Evolutionary conservation across 2,113 vertebrate genomes (phyloP).

Genomic region (Salvelinus namaycush): DNA sequence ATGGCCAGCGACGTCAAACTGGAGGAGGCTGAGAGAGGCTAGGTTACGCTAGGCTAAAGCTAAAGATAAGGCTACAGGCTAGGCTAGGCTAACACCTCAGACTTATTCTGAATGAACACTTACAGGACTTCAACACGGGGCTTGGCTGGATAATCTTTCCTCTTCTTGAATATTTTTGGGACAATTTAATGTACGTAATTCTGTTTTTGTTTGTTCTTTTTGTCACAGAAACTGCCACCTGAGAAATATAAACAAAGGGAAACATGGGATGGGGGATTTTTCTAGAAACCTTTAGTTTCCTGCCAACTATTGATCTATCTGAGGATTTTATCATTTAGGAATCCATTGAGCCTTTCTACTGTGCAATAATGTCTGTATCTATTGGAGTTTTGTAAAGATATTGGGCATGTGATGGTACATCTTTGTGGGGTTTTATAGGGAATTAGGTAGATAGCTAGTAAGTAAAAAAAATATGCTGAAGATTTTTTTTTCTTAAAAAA

Average conservation of each 20-base stretch:
- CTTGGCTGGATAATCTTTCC: slow-evolving; percentile 74
- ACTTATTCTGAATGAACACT: slow-evolving; percentile 58
- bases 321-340: slow-evolving; percentile 95
- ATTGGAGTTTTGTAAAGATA: slow-evolving; percentile 99
- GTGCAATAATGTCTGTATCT: slow-evolving; percentile 99
- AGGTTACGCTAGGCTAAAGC: slow-evolving; percentile 30
- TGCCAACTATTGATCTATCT: slow-evolving; percentile 69
- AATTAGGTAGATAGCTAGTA: slow-evolving; percentile 60
- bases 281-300: slow-evolving; percentile 84
- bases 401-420: slow-evolving; percentile 99
- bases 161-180: slow-evolving; percentile 57
- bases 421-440: slow-evolving; percentile 85
- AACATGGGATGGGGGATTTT: slow-evolving; percentile 75
- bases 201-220: slow-evolving; percentile 15
- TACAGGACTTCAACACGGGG: slow-evolving; percentile 59
- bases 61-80: slow-evolving; percentile 59
- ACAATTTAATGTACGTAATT: slow-evolving; percentile 69
- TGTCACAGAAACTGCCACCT: slow-evolving; percentile 84
- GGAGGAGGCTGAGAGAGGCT: slow-evolving; percentile 96
- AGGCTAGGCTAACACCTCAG: slow-evolving; percentile 26
- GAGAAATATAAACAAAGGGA: slow-evolving; percentile 80
- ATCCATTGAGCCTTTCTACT: slow-evolving; percentile 99
- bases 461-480: slow-evolving; percentile 78
- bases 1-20: slow-evolving; percentile 99
- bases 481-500: slow-evolving; percentile 74